These are phyloP conservation scores for Pseudonaja textilis DNA, from an alignment of 2,113 vertebrate species.

Conservation along the genomic window DNA sequence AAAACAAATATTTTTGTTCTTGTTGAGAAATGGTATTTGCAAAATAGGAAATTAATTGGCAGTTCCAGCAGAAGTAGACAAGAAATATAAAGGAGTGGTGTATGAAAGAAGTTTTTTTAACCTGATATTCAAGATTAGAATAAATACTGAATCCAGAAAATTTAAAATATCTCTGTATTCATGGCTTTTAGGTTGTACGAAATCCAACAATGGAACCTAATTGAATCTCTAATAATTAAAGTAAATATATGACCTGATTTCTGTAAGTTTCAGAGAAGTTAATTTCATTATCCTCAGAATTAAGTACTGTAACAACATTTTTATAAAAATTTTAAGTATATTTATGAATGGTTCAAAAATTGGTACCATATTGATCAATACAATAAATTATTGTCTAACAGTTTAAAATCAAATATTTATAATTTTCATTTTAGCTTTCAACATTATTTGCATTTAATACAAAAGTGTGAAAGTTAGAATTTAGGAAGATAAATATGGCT, in stretches of 20 bases:
- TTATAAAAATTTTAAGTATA: not conserved
- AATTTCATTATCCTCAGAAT: not conserved
- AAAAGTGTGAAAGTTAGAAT: not conserved
- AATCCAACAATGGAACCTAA: not conserved
- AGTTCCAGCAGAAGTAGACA: conserved; percentile 1
- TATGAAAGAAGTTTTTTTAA: not conserved
- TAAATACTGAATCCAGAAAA: not conserved
- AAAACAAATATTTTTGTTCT: conserved; percentile 45
- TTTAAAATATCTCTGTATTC: not conserved
- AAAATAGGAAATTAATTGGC: conserved; percentile 32
- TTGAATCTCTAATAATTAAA: not conserved
- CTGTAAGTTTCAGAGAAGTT: not conserved
- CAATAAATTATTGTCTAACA: not conserved
- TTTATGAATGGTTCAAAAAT: not conserved
- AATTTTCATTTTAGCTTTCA: not conserved
- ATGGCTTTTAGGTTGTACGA: not conserved
- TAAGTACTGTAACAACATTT: not conserved
- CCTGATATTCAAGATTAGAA: not conserved
- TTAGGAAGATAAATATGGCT: not conserved
- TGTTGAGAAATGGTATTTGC: conserved; percentile 25
- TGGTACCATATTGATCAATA: not conserved
- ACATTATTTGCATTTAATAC: not conserved
- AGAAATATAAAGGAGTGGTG: not conserved
- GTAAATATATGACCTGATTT: not conserved
- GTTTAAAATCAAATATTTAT: not conserved